Evolutionary conservation across 2,888 invertebrate species (phyloP), one percentile per base, ranked within the genome.

Genomic region (Romanomermis culicivorax): DNA sequence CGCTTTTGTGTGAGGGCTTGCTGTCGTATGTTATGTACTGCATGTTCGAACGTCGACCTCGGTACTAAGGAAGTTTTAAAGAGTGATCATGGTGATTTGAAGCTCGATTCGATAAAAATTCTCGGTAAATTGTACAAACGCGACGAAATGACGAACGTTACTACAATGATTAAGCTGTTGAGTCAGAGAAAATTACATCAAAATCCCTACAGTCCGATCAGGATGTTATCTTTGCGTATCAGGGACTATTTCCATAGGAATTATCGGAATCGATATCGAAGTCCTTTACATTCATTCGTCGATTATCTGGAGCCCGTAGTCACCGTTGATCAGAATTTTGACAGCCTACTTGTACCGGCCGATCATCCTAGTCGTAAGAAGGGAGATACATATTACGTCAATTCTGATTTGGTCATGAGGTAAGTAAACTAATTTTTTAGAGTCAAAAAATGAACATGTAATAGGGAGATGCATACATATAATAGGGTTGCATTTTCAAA

Each of bases 321-420:
- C 0, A 80, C 81, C 0, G 75, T 79, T 0, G 76, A 80, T 61
- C 87, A 93, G 69, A 97, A 97, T 71, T 99, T 91, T 70, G 91
- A 97, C 69, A 82, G 66, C 56, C 75, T 97, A 24, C 73, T 97
- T 1, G 83, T 93, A 56, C 85, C 93, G 0, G 62, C 71, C 27
- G 80, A 87, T 69, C 97, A 97, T 72, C 79, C 82, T 0, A 88
- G 89, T 64, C 76, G 88, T 53, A 75, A 76, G 0, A 82, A 82
- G 67, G 80, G 79, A n/a, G 95, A 97, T 66, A 88, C 89, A 66
- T 97, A 93, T 70, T 97, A 93, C 65, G 70, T 97, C 2, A 95
- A 95, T 70, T 73, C 76, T 56, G 73, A 78, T 0, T 76, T 78
- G 57, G 72, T 97, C 62, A 71, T 97, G 25, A 49, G 50, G 50